Percentiles rank a stretch among this genome's conserved stretches.
Conservation (phyloP, 53 echinoderm and acorn worm species). For the Apostichopus leukothele region DNA sequence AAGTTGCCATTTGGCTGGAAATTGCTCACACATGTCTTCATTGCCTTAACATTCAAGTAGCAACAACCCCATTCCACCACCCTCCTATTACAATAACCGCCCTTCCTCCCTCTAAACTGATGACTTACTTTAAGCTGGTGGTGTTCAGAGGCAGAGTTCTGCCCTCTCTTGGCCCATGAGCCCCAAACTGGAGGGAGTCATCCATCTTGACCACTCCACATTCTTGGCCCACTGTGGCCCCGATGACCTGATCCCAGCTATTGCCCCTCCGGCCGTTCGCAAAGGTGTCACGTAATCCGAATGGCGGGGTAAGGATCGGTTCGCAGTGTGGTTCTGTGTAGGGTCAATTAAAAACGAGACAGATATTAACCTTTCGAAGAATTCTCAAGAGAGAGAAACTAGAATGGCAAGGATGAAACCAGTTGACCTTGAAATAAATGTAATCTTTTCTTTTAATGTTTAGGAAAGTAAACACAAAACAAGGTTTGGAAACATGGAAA, state of each 20-base stretch:
- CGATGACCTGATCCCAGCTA: slow-evolving; percentile 62
- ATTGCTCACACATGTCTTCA: too few relatives aligned
- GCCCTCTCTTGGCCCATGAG: slow-evolving; percentile 82
- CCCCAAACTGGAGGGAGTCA: slow-evolving; percentile 88
- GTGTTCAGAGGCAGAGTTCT: slow-evolving; percentile 79
- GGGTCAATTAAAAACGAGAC: not conserved
- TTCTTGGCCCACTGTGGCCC: slow-evolving; percentile 57
- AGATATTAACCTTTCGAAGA: not conserved
- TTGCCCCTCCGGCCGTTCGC: slow-evolving; percentile 42
- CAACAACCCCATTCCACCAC: too few relatives aligned
- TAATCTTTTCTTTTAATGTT: too few relatives aligned
- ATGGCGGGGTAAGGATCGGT: slow-evolving; percentile 54
- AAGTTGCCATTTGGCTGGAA: too few relatives aligned
- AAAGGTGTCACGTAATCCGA: slow-evolving; percentile 71
- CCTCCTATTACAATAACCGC: not conserved
- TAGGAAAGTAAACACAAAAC: too few relatives aligned
- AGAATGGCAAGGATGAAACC: too few relatives aligned
- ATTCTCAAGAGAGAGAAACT: too few relatives aligned
- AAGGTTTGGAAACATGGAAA: too few relatives aligned
- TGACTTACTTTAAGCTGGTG: slow-evolving; percentile 83
- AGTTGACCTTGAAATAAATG: too few relatives aligned
- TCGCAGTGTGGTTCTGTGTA: slow-evolving; percentile 56
- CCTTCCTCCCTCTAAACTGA: not conserved
- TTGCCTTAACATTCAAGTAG: too few relatives aligned
- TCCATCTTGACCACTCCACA: slow-evolving; percentile 92